Evolutionary conservation across 2,888 invertebrate genomes (phyloP).

Genomic region (Tetragonula carbonaria): DNA sequence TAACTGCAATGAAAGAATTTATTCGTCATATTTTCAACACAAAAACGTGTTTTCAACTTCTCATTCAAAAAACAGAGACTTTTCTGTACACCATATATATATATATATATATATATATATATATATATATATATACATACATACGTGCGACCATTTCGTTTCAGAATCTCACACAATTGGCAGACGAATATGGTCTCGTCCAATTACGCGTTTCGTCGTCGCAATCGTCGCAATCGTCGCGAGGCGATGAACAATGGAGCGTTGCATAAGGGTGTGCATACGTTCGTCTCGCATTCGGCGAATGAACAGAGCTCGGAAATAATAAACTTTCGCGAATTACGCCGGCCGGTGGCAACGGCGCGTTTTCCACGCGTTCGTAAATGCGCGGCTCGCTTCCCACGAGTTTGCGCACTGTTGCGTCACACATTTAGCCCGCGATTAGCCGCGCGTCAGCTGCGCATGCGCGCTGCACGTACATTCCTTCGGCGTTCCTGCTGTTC

Average conservation of each 20-base stretch:
- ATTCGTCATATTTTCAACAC: no score
- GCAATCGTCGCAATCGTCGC: conserved; percentile 13
- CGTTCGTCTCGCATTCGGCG: neutral
- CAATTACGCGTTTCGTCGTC: conserved; percentile 21
- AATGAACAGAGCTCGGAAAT: conserved; percentile 17
- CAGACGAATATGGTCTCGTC: neutral
- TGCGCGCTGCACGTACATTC: conserved; percentile 24
- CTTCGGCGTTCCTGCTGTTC: neutral
- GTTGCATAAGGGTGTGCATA: conserved; percentile 56
- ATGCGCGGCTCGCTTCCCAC: conserved; percentile 47
- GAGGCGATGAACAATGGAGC: conserved; percentile 49
- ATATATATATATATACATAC: no score
- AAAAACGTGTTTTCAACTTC: no score
- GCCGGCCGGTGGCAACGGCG: neutral
- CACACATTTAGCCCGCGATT: conserved; percentile 33
- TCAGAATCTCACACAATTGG: neutral
- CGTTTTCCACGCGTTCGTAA: conserved; percentile 3
- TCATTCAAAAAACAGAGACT: no score
- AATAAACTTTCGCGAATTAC: conserved; percentile 64
- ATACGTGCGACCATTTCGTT: neutral
- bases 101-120: no score
- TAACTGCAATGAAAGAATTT: no score
- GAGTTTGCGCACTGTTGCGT: conserved; percentile 47
- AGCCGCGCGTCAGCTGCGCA: conserved; percentile 23
- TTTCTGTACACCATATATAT: no score